Evolutionary conservation across 2,113 vertebrate species (phyloP), one percentile per base, ranked within the genome.

Genomic region (Vicugna pacos): DNA sequence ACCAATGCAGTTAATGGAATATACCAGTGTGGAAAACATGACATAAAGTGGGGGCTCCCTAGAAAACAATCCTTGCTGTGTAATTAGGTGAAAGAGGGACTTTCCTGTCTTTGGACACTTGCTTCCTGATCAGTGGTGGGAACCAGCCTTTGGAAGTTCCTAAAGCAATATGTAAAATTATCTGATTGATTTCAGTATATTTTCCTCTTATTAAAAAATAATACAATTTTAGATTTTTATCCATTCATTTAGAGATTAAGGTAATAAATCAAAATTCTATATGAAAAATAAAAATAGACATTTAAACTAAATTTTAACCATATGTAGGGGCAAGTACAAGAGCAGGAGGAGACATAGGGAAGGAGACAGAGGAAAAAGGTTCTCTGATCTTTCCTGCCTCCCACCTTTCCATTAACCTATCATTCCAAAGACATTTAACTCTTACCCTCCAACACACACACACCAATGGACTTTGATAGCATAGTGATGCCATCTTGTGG

Each of bases 401-500:
- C 56, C 3, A 32, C 22, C 32, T 72, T 65, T 83, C 32, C 20
- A 4, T 20, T 50, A 6, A 50, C 15, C 5, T 19, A 12, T 12
- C n/a, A 56, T 38, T 80, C 42, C 26, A 38, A 56, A 69, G 32
- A 38, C 58, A 14, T 9, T 93, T 15, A 65, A 30, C 72, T 84
- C 17, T 89, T 28, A 64, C 0, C 35, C 35, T 35, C 35, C 35
- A 42, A 48, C 11, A 32, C 30, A 72, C 6, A 73, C n/a, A 92
- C 6, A 62, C 42, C 35, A 35, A 35, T 35, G 35, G 16, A 58
- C 80, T 76, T 30, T 72, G 67, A 17, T 22, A 82, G 32, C 58
- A 54, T 76, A 76, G 16, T 42, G 38, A 19, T 3, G 46, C 95
- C 79, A 91, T 82, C 93, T 79, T 75, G 89, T 92, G 79, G 75